These are phyloP conservation scores for Pipistrellus kuhlii DNA, from an alignment of 2,797 vertebrate species.

Conservation along the genomic window DNA sequence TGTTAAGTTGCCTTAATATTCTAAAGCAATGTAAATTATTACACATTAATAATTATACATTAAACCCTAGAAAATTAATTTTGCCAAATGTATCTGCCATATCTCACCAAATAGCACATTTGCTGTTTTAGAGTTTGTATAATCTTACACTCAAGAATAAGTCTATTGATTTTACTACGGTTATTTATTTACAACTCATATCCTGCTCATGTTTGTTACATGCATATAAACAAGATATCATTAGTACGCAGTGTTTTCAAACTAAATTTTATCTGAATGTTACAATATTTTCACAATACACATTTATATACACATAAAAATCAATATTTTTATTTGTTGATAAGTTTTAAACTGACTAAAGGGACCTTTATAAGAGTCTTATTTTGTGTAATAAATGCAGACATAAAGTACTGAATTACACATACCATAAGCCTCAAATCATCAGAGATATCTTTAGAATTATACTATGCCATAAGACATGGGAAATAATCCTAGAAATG, in stretches of 20 bases:
- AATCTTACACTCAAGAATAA: background rate
- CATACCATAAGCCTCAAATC: background rate
- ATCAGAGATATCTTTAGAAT: slow-evolving; percentile 53
- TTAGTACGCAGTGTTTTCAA: slow-evolving; percentile 71
- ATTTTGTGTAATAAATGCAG: slow-evolving; percentile 74
- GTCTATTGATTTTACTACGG: background rate
- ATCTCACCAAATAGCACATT: background rate
- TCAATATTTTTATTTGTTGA: slow-evolving; percentile 71
- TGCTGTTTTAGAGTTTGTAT: background rate
- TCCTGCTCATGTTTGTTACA: slow-evolving; percentile 56
- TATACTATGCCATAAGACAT: background rate
- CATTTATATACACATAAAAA: slow-evolving; percentile 64
- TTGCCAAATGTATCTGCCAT: background rate
- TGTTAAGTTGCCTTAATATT: background rate
- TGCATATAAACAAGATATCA: slow-evolving; percentile 74
- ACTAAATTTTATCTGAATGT: slow-evolving; percentile 76
- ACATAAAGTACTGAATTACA: slow-evolving; percentile 58
- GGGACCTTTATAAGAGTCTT: slow-evolving; percentile 62
- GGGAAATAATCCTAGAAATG: slow-evolving; percentile 38
- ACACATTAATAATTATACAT: background rate
- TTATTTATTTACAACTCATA: slow-evolving; percentile 47
- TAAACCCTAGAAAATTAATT: background rate
- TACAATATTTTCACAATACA: slow-evolving; percentile 77
- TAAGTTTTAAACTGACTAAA: slow-evolving; percentile 65
- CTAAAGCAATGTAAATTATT: background rate